Evolutionary conservation across 1,140 invertebrate species (phyloP).

Genomic region (Diachasmimorpha longicaudata): DNA sequence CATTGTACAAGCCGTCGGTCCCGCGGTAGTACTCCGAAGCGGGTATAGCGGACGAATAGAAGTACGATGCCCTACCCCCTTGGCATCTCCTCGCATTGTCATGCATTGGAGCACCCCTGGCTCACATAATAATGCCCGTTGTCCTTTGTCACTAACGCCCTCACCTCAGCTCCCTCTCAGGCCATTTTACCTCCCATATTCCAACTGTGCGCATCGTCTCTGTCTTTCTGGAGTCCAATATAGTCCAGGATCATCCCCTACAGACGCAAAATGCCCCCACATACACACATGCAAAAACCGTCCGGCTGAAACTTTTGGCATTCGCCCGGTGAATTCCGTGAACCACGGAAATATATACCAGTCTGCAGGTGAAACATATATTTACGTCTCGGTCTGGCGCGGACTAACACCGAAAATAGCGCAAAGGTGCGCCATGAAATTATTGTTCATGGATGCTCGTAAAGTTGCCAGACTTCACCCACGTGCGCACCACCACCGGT

Average conservation of each 20-base stretch:
- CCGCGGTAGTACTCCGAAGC: constrained; percentile 38
- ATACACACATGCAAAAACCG: neutral
- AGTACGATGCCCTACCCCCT: neutral
- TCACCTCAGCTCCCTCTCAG: constrained; percentile 29
- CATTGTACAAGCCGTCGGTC: constrained; percentile 41
- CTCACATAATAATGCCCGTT: constrained; percentile 45
- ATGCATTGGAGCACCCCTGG: constrained; percentile 38
- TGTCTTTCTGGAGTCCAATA: neutral
- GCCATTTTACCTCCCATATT: neutral
- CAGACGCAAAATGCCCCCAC: neutral
- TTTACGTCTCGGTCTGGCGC: neutral
- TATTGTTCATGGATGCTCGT: constrained; percentile 29
- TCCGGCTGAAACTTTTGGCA: constrained; percentile 1
- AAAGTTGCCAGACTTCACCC: constrained; percentile 30
- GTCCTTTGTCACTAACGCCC: constrained; percentile 48
- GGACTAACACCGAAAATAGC: constrained; percentile 10
- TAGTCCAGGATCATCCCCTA: neutral
- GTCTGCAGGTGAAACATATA: neutral
- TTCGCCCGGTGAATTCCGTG: neutral
- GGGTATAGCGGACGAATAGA: constrained; percentile 6
- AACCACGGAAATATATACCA: neutral
- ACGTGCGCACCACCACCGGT: constrained; percentile 5
- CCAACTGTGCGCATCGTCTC: neutral
- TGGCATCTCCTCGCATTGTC: constrained; percentile 37
- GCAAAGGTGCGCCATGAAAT: constrained; percentile 18